Evolutionary conservation across 2,797 vertebrate species (phyloP).

Genomic region (Sarcoramphus papa): DNA sequence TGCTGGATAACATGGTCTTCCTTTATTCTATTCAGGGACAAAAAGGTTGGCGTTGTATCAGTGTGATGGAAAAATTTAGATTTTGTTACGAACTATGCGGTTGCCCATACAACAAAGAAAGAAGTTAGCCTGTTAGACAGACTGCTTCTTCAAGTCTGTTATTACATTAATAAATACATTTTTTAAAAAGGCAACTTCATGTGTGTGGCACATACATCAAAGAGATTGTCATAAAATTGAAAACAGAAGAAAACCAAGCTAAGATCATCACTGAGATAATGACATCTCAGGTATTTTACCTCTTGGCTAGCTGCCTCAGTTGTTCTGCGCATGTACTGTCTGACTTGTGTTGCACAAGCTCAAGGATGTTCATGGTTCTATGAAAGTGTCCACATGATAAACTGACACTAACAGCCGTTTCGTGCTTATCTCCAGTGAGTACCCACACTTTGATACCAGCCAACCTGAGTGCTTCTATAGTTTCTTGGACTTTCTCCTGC

Average conservation of each 20-base stretch:
- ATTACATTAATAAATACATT: not conserved
- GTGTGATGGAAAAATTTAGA: not conserved
- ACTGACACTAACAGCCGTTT: slow-evolving; percentile 95
- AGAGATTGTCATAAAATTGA: not conserved
- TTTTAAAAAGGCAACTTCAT: not conserved
- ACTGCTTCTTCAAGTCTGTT: not conserved
- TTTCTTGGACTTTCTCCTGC: slow-evolving; percentile 96
- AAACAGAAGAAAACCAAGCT: not conserved
- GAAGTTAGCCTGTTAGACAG: not conserved
- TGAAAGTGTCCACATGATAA: slow-evolving; percentile 96
- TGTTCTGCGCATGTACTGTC: slow-evolving; percentile 91
- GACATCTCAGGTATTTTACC: slow-evolving; percentile 66
- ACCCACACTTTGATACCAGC: slow-evolving; percentile 99
- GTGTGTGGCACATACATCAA: not conserved
- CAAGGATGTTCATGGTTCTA: slow-evolving; percentile 93
- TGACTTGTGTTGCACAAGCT: slow-evolving; percentile 89
- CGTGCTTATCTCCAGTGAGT: slow-evolving; percentile 94
- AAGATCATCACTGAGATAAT: not conserved
- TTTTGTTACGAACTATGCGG: not conserved
- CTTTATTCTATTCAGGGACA: slow-evolving; percentile 80
- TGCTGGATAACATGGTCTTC: slow-evolving; percentile 97
- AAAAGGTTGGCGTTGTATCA: not conserved
- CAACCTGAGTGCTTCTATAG: slow-evolving; percentile 90
- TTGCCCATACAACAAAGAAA: not conserved
- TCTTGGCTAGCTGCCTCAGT: slow-evolving; percentile 85